A percentile compares a stretch with the other conserved stretches of the same genome.
phyloP scores from a whole-genome alignment of 2,113 vertebrate species.

The Okapia johnstoni region DNA sequence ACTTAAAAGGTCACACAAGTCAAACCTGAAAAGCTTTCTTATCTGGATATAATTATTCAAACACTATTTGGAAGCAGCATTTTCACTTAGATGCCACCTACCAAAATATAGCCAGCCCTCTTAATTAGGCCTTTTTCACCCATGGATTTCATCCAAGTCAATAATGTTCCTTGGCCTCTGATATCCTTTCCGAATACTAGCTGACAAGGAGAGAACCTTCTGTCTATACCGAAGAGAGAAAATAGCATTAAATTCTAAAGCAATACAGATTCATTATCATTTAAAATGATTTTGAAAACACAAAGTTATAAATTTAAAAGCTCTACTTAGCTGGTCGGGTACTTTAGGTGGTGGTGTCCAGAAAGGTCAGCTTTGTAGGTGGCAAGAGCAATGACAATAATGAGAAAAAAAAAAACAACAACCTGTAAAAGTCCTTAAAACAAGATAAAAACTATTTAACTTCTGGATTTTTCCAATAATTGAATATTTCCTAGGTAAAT shows the following conservation, averaged over 20 bases:
- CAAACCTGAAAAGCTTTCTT: slow-evolving; percentile 57
- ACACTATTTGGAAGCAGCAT: slow-evolving; percentile 25
- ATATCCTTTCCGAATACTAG: slow-evolving; percentile 61
- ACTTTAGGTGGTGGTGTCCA: not conserved
- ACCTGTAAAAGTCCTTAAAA: not conserved
- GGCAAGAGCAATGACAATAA: not conserved
- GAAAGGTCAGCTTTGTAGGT: slow-evolving; percentile 33
- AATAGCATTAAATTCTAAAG: slow-evolving; percentile 62
- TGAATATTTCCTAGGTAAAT: not conserved
- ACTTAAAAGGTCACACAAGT: slow-evolving; percentile 53
- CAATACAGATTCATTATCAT: slow-evolving; percentile 57
- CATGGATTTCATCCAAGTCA: slow-evolving; percentile 60
- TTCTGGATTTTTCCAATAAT: not conserved
- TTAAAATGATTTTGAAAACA: slow-evolving; percentile 70
- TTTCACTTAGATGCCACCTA: slow-evolving; percentile 17
- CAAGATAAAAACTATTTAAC: not conserved
- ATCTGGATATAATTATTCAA: slow-evolving; percentile 52
- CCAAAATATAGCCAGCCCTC: slow-evolving; percentile 33
- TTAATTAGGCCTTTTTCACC: slow-evolving; percentile 64
- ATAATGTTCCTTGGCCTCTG: slow-evolving; percentile 54
- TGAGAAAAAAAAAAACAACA: not conserved
- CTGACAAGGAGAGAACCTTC: slow-evolving; percentile 53
- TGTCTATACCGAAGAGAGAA: slow-evolving; percentile 52
- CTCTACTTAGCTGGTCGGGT: slow-evolving; percentile 50
- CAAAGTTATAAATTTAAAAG: slow-evolving; percentile 67